Evolutionary conservation across 2,113 vertebrate genomes (phyloP).

Genomic region (Tautogolabrus adspersus): DNA sequence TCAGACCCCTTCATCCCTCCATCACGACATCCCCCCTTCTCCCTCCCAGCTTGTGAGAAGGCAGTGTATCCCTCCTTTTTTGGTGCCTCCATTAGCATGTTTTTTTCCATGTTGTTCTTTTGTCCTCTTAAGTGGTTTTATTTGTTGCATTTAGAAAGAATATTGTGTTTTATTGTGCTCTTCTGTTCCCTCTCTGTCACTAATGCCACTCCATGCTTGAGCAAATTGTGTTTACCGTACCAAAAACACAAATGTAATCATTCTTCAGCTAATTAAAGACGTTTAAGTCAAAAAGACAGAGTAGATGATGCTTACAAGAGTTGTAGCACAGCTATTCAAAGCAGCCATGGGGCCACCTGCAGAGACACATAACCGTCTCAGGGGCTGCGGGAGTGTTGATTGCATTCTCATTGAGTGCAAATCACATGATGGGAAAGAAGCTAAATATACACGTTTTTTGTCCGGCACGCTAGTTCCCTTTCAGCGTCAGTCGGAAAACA

Average conservation of each 20-base stretch:
- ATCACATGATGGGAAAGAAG: constrained; percentile 60
- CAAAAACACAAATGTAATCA: constrained; percentile 51
- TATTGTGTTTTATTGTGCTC: constrained; percentile 41
- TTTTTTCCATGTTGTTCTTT: constrained; percentile 53
- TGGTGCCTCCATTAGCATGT: constrained; percentile 70
- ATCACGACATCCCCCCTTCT: constrained; percentile 38
- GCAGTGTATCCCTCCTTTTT: constrained; percentile 72
- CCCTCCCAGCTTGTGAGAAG: constrained; percentile 78
- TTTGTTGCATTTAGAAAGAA: constrained; percentile 36
- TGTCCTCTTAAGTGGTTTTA: constrained; percentile 39
- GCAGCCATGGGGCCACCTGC: constrained; percentile 70
- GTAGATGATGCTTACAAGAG: constrained; percentile 50
- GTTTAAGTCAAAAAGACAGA: constrained; percentile 43
- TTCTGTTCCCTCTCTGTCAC: constrained; percentile 66
- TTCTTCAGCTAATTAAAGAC: constrained; percentile 60
- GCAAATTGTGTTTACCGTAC: constrained; percentile 46
- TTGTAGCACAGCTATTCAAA: constrained; percentile 64
- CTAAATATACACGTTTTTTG: constrained; percentile 58
- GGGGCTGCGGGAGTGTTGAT: constrained; percentile 54
- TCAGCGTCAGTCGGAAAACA: constrained; percentile 60
- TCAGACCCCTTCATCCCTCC: constrained; percentile 71
- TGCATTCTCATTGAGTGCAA: constrained; percentile 58
- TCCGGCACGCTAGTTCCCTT: constrained; percentile 45
- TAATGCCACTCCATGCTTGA: constrained; percentile 48
- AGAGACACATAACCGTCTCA: constrained; percentile 48